Base-by-base conservation (phyloP, 2,888 invertebrate species). In the Rhagonycha fulva region DNA sequence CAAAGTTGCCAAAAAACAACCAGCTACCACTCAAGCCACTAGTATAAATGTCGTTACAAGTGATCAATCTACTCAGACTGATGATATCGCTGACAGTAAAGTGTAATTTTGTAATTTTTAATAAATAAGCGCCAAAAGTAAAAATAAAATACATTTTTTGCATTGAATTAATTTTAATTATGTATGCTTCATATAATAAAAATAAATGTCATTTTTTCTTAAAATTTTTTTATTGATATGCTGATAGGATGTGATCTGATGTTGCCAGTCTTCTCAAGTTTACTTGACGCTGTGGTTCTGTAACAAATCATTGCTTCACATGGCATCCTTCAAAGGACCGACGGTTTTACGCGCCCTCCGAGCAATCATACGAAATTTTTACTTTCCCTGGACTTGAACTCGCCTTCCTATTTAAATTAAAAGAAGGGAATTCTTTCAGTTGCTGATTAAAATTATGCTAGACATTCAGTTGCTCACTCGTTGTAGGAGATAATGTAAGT, bases 1-100 rank as follows among this genome's bases (percentile, higher is more conserved):
- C 79, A 82, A 87, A 74, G 89, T 91, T 3, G 88, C 88, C 68
- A 80, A 73, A 10, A 60, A 14, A 2, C 14, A 70, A 47, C 60
- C 68, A 23, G 10, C 11, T 68, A 68, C 70, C 72, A 71, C 63
- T 66, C 83, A 81, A n/a, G 79, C 77, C 74, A 70, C 81, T 63
- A 82, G 81, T 70, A 10, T 62, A 14, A 66, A 66, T 12, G 12
- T 66, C n/a, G 26, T 9, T 66, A 24, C n/a, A 66, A n/a, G 24
- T 24, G 24, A 23, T 26, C 63, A 66, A 66, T 23, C 7, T 4
- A 62, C 62, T 19, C 14, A 62, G 11, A 62, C 62, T 11, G 23
- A 14, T 7, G 14, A 14, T 62, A 62, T 26, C 26, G 24, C 24
- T 12, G 24, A 63, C 24, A 23, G 63, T 63, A 63, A 63, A 14